phyloP scores from a whole-genome alignment of 2,797 vertebrate genomes.

The Phyllotis vaccarum region DNA sequence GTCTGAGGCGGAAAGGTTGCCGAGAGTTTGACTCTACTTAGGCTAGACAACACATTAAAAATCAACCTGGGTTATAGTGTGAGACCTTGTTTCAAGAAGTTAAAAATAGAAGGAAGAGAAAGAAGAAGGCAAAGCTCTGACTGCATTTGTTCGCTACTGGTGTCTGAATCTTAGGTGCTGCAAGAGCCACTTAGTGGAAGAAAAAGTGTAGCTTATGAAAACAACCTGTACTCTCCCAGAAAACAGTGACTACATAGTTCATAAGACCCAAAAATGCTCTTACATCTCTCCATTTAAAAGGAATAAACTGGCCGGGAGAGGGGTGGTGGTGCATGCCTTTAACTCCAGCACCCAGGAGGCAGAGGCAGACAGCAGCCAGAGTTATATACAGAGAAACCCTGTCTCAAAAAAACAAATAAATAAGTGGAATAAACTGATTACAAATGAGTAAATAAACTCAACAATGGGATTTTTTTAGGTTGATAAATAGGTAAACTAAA shows the following conservation, averaged over 20 bases:
- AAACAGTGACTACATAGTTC: constrained; percentile 6
- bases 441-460: constrained; percentile 52
- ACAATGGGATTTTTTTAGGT: background rate
- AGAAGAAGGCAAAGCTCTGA: background rate
- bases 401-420: background rate
- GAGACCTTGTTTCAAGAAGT: background rate
- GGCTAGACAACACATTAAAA: background rate
- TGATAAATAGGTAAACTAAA: background rate
- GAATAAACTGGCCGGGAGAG: background rate
- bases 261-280: background rate
- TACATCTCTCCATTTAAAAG: constrained; percentile 23
- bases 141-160: background rate
- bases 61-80: background rate
- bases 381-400: background rate
- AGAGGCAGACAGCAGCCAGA: background rate
- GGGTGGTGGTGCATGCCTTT: background rate
- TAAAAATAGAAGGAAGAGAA: background rate
- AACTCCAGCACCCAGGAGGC: background rate
- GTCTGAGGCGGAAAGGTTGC: too few species aligned
- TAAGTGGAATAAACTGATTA: constrained; percentile 25
- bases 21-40: background rate
- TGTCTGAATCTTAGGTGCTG: constrained; percentile 34
- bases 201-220: background rate
- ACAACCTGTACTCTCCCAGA: background rate
- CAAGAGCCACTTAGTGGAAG: background rate